These are phyloP conservation scores for Macaria notata DNA, from an alignment of 2,888 invertebrate species.

Conservation along the genomic window DNA sequence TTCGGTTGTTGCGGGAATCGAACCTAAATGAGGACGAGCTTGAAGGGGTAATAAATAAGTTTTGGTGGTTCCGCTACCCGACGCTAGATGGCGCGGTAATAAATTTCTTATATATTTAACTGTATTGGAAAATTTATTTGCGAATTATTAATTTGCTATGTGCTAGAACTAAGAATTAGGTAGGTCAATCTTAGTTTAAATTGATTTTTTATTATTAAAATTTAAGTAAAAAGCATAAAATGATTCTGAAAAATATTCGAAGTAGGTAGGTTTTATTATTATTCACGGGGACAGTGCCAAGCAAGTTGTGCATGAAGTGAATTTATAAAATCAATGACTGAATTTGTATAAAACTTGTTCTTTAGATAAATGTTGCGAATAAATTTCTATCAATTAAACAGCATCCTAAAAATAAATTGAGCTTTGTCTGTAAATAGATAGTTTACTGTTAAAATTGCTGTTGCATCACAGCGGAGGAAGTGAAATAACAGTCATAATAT, in stretches of 20 bases:
- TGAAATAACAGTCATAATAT: constrained; percentile 81
- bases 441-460: constrained; percentile 67
- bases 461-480: constrained; percentile 81
- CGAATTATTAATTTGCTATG: too few relatives aligned
- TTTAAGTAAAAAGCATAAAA: too few relatives aligned
- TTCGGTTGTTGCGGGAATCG: constrained; percentile 51
- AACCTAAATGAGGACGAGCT: constrained; percentile 60
- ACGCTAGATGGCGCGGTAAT: constrained; percentile 64
- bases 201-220: too few relatives aligned
- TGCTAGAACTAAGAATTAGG: too few relatives aligned
- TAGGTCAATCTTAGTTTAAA: too few relatives aligned
- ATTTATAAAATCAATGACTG: too few relatives aligned
- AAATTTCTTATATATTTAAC: constrained; percentile 12
- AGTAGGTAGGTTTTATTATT: too few relatives aligned
- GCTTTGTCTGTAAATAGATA: constrained; percentile 75
- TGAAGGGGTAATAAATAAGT: constrained; percentile 48
- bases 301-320: too few relatives aligned
- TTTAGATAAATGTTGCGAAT: background rate
- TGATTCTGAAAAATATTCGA: too few relatives aligned
- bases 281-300: too few relatives aligned
- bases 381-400: constrained; percentile 32
- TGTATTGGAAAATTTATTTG: background rate
- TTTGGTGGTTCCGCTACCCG: constrained; percentile 57
- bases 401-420: constrained; percentile 57
- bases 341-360: too few relatives aligned